Evolutionary conservation across 2,888 invertebrate genomes (phyloP), one percentile per base, ranked within the genome.

Genomic region (Heteropelma amictum): DNA sequence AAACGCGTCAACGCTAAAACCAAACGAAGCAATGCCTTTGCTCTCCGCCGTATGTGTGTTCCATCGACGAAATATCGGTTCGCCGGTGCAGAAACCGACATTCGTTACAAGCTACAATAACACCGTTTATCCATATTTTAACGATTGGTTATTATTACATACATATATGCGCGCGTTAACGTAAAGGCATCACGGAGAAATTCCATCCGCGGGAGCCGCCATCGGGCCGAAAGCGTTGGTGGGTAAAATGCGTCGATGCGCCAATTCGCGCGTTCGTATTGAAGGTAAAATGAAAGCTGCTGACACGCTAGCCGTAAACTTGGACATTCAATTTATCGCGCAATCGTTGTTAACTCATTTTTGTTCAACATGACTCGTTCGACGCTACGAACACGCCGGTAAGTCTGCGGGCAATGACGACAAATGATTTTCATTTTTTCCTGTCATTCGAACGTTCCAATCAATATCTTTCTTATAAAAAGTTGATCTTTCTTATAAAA

Each of bases 71-170:
- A 63, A 54, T 54, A 71, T 71, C 56, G 70, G 63, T 47, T 64
- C 63, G 63, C 56, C 63, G 63, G 63, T 28, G 63, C 54, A 56
- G 70, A 70, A 70, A 63, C 63, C 70, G 63, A 76, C 67, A 72
- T 76, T 64, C 65, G 63, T 69, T 72, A 70, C 42, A 60, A 65
- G 47, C 53, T 47, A 65, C 69, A 72, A 76, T 76, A 76, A 70
- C n/a, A n/a, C 72, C 65, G 71, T 76, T 76, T 69, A 68, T 72
- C 54, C 70, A 76, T 72, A 72, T 72, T 72, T 72, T 72, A 69
- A 64, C 58, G n/a, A 47, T 38, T 28, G 26, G 42, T 35, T 35
- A 35, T 38, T 54, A 35, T 21, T 19, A 6, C 42, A 14, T 14
- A 40, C 40, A 49, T 12, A 42, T 12, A 54, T 21, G 19, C n/a